phyloP scores from a whole-genome alignment of 2,888 invertebrate species.

The Argyresthia goedartella region DNA sequence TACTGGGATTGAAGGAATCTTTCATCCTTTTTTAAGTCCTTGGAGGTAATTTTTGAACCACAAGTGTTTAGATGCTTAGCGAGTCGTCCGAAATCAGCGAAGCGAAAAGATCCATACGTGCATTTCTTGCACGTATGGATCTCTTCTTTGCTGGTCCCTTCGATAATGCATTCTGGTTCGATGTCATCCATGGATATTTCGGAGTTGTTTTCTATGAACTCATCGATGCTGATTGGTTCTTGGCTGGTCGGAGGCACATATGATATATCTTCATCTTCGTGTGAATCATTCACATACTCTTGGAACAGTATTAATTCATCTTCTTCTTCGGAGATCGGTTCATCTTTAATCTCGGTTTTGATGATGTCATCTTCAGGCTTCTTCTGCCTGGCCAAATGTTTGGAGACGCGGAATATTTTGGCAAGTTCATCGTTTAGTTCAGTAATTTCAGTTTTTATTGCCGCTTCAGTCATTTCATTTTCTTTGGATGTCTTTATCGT shows the following conservation, averaged over 20 bases:
- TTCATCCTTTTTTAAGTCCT: neutral
- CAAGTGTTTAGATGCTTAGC: neutral
- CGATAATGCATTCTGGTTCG: neutral
- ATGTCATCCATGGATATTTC: neutral
- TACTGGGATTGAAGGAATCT: neutral
- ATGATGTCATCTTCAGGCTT: neutral
- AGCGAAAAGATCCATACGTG: conserved; percentile 7
- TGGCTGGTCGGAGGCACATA: neutral
- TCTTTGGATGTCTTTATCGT: neutral
- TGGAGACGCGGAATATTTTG: neutral
- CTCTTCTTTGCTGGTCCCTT: conserved; percentile 5
- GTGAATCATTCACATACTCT: neutral
- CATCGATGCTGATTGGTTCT: neutral
- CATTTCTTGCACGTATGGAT: conserved; percentile 18
- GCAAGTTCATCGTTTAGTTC: neutral
- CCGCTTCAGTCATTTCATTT: neutral
- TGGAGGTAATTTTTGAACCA: neutral
- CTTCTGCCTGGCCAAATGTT: neutral
- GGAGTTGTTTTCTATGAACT: neutral
- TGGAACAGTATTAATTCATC: neutral
- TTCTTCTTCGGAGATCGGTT: conserved; percentile 3
- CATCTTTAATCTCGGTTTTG: conserved; percentile 2
- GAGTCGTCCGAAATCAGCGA: neutral
- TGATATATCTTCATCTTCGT: neutral
- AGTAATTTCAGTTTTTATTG: neutral